Percentiles rank a stretch among this genome's conserved stretches.
These are phyloP conservation scores for Mya arenaria DNA, from an alignment of 1,140 invertebrate genomes.

Conservation along the genomic window DNA sequence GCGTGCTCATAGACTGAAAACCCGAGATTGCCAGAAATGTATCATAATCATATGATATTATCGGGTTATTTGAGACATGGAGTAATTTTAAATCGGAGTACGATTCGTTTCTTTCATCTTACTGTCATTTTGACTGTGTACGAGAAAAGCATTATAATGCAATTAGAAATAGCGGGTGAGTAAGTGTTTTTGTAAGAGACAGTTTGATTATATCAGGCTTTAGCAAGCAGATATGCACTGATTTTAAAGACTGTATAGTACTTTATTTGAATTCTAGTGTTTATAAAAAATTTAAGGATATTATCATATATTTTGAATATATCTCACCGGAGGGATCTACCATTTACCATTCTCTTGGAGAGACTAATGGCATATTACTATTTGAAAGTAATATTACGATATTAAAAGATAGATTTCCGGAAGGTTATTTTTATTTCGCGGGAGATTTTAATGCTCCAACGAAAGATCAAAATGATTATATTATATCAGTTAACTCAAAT, in stretches of 20 bases:
- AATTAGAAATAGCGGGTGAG: background rate
- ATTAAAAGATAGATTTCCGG: background rate
- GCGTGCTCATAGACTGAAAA: conserved; percentile 6
- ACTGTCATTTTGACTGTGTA: background rate
- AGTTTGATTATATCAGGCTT: background rate
- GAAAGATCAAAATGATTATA: conserved; percentile 1
- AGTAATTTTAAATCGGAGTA: conserved; percentile 2
- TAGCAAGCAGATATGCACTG: background rate
- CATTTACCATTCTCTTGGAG: background rate
- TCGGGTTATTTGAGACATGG: conserved; percentile 9
- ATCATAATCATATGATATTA: background rate
- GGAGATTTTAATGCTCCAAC: conserved; percentile 18
- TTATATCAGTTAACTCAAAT: background rate
- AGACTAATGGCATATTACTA: conserved; percentile 2
- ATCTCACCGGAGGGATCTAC: background rate
- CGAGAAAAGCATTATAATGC: background rate
- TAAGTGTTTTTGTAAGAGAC: conserved; percentile 13
- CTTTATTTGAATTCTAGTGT: conserved; percentile 2
- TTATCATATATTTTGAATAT: background rate
- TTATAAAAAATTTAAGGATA: background rate
- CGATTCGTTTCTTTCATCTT: background rate
- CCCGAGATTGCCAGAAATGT: background rate
- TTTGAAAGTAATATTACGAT: background rate
- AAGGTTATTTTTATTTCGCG: background rate
- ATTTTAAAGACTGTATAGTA: conserved; percentile 13